These are phyloP conservation scores for Rhyzopertha dominica DNA, from an alignment of 1,140 invertebrate species.

Conservation along the genomic window DNA sequence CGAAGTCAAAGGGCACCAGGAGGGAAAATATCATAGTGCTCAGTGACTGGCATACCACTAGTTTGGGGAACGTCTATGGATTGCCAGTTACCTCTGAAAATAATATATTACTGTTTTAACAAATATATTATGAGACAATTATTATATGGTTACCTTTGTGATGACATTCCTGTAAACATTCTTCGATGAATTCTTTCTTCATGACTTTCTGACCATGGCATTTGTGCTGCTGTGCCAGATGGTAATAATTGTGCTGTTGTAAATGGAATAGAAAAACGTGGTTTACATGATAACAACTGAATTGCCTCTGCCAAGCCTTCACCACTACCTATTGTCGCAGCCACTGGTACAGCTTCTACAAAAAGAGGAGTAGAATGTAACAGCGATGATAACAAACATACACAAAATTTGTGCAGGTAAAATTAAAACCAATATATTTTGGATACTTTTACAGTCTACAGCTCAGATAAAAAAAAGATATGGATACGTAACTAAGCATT, in stretches of 20 bases:
- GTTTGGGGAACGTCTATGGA: conserved; percentile 33
- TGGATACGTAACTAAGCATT: no score
- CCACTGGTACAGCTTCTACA: no score
- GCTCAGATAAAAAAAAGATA: no score
- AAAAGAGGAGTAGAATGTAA: no score
- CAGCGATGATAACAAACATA: no score
- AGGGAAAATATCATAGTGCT: conserved; percentile 42
- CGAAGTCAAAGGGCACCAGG: conserved; percentile 45
- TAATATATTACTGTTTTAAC: conserved; percentile 2
- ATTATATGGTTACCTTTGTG: conserved; percentile 25
- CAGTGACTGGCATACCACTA: conserved; percentile 33
- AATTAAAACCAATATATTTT: no score
- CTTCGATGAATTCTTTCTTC: conserved; percentile 41
- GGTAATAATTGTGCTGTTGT: conserved; percentile 30
- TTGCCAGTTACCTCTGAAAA: conserved; percentile 42
- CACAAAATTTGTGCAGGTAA: no score
- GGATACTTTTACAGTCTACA: no score
- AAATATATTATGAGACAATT: neutral
- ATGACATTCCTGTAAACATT: conserved; percentile 34
- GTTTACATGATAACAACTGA: conserved; percentile 57
- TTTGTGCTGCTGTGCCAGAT: conserved; percentile 14
- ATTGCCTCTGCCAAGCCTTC: conserved; percentile 64
- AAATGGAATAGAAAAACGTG: conserved; percentile 41
- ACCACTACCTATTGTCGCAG: conserved; percentile 51
- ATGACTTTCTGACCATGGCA: conserved; percentile 38